A percentile compares a stretch with the other conserved stretches of the same genome.
Conservation (phyloP, 2,113 vertebrate species). For the Herpailurus yagouaroundi region DNA sequence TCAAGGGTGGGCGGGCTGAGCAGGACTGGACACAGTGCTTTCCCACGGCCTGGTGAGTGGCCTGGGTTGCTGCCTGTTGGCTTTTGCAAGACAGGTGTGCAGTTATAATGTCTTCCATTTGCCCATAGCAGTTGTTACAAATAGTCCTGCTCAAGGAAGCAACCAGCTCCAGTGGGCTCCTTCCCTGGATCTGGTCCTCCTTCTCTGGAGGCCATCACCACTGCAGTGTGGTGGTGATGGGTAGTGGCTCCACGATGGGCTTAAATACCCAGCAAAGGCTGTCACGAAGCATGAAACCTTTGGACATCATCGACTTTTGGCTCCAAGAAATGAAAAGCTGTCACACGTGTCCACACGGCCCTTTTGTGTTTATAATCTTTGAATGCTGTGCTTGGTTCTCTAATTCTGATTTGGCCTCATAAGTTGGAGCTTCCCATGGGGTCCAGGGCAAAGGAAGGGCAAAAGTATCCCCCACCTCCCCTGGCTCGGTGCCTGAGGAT, state of each 20-base stretch:
- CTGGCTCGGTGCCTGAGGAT: rapidly evolving
- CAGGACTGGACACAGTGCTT: background rate
- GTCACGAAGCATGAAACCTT: background rate
- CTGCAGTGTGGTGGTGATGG: rapidly evolving
- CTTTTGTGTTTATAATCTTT: background rate
- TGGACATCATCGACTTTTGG: background rate
- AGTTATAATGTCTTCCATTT: background rate
- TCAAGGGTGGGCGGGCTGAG: background rate
- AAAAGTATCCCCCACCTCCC: no score
- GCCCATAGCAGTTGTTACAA: background rate
- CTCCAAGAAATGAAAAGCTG: background rate
- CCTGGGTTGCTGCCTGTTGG: background rate
- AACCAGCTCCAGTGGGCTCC: background rate
- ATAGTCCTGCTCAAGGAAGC: background rate
- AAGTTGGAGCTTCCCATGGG: background rate
- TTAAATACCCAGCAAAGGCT: background rate
- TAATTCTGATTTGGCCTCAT: background rate
- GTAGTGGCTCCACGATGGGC: background rate
- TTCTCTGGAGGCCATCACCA: background rate
- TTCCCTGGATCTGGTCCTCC: background rate
- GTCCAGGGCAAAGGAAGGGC: background rate
- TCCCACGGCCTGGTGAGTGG: rapidly evolving
- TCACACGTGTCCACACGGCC: background rate
- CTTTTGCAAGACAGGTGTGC: background rate
- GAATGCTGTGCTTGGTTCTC: background rate